Base-by-base conservation (phyloP, 2,113 vertebrate genomes). In the Cricetomys ansorgei region DNA sequence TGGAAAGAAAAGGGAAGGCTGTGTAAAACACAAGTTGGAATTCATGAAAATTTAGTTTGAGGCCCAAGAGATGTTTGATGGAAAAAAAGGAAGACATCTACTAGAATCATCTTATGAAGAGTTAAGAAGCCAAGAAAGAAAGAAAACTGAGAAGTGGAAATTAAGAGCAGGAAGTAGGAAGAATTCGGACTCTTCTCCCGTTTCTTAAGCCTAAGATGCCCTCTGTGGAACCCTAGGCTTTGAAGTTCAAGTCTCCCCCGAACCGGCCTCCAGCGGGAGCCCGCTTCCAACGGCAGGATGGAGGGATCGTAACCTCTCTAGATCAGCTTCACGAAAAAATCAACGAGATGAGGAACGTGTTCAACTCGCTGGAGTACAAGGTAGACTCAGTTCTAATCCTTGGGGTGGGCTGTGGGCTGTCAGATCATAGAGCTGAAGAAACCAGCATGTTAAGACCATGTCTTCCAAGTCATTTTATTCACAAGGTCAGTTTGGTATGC, bases 361-460 rank as follows among this genome's bases (percentile, higher is more conserved):
- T 97, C 95, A 96, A 92, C 92, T 98, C 96, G 50, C 96, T 97
- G 97, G 96, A 98, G 95, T 94, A 96, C 92, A 97, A 97, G 92
- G 97, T 97, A 97, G 96, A 95, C 67, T 91, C 34, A 3, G 96
- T 97, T 96, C 93, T 97, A 91, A 96, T 70, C 55, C 77, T 86
- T 64, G 73, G 95, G 96, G 91, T 92, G 91, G 96, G 92, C 79
- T 34, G 53, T 23, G 96, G 96, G 95, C 88, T 97, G 86, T 92
- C 79, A 62, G 81, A 37, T 50, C 34, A 83, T 83, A 93, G 67
- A 96, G 75, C 13, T 10, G 59, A 57, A 89, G 92, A 94, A 48
- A 95, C 31, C 48, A 50, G 57, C 64, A 76, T 27, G 50, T n/a
- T 48, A 64, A 84, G 87, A 40, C 8, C 7, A 2, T 6, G 34